These are phyloP conservation scores for Telenomus remus DNA, from an alignment of 1,140 invertebrate genomes.

Conservation along the genomic window DNA sequence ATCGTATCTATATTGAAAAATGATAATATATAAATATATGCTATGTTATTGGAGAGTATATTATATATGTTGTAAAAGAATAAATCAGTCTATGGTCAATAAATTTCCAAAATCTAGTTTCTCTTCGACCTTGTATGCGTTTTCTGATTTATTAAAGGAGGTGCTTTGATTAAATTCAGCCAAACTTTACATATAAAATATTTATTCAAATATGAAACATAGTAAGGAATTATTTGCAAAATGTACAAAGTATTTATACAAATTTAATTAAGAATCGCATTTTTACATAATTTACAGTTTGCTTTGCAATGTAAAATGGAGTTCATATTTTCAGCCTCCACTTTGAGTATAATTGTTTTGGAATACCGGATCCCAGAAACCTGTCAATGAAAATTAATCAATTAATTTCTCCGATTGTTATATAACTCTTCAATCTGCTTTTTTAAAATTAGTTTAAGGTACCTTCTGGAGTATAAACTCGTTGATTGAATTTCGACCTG, in stretches of 20 bases:
- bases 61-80: constrained; percentile 74
- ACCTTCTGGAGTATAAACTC: constrained; percentile 69
- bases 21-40: constrained; percentile 67
- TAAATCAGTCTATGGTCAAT: constrained; percentile 71
- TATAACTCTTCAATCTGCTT: too few species aligned
- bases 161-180: too few species aligned
- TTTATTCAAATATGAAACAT: too few species aligned
- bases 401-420: neutral
- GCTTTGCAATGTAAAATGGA: neutral
- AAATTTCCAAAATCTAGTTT: constrained; percentile 53
- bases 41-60: constrained; percentile 71
- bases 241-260: constrained; percentile 1
- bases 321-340: constrained; percentile 16
- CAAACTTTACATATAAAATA: too few species aligned
- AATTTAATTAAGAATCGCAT: neutral
- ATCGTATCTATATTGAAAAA: constrained; percentile 61
- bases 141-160: constrained; percentile 1
- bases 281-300: neutral
- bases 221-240: neutral
- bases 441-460: constrained; percentile 21
- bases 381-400: constrained; percentile 48
- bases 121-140: neutral
- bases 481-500: constrained; percentile 67
- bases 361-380: constrained; percentile 71
- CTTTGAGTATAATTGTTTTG: constrained; percentile 42